phyloP scores from a whole-genome alignment of 92 coral and sea anemone genomes.

The Bergia puertoricense region DNA sequence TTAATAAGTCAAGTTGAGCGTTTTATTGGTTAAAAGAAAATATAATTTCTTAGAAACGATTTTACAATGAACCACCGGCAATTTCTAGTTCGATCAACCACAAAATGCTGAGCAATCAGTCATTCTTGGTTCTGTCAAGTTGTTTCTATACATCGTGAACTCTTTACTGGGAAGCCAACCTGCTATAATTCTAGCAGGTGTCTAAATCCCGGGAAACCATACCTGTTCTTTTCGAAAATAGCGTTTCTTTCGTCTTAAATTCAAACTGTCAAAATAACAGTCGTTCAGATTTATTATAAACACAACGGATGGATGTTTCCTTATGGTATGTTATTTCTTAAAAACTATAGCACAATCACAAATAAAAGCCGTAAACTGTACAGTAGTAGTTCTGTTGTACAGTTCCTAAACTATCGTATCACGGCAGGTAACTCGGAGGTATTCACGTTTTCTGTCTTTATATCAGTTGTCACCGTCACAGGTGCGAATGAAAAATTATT shows the following conservation, averaged over 20 bases:
- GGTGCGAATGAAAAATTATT: neutral
- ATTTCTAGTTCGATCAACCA: conserved; percentile 16
- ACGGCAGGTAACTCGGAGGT: neutral
- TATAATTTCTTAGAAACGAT: neutral
- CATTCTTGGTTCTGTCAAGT: neutral
- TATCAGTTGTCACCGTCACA: neutral
- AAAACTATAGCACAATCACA: neutral
- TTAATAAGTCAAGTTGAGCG: neutral
- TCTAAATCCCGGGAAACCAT: conserved; percentile 22
- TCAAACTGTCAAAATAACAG: neutral
- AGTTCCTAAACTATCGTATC: neutral
- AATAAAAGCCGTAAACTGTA: neutral
- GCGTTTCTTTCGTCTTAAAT: neutral
- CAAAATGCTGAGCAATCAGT: neutral
- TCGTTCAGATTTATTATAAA: neutral
- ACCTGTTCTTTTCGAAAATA: neutral
- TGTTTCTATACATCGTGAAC: neutral
- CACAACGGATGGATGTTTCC: neutral
- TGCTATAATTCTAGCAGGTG: conserved; percentile 9
- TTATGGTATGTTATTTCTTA: neutral
- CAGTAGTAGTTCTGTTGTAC: neutral
- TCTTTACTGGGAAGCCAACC: neutral
- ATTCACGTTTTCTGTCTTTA: neutral
- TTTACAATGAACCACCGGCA: conserved; percentile 27
- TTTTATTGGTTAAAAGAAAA: conserved; percentile 32